phyloP scores from a whole-genome alignment of 2,797 vertebrate genomes.

The Oreortyx pictus region DNA sequence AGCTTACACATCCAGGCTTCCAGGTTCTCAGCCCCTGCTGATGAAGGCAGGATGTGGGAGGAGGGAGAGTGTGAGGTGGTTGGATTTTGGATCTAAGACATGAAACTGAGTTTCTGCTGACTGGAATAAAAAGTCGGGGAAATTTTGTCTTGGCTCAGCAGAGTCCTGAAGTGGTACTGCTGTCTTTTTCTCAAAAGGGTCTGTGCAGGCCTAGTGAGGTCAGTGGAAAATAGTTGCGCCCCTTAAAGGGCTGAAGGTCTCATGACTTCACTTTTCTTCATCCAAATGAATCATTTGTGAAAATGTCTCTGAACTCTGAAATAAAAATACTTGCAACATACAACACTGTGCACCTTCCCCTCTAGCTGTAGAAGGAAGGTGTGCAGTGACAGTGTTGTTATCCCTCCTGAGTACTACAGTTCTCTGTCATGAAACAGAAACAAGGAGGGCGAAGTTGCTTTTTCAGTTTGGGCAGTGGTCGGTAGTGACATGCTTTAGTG shows the following conservation, averaged over 20 bases:
- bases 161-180: neutral
- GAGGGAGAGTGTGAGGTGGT: neutral
- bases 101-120: neutral
- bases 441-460: neutral
- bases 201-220: neutral
- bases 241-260: neutral
- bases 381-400: neutral
- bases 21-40: neutral
- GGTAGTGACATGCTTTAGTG: fast-evolving
- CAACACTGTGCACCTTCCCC: neutral
- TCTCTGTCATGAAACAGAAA: fast-evolving
- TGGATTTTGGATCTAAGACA: fast-evolving
- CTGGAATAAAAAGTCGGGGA: neutral
- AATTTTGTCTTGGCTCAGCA: neutral
- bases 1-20: neutral
- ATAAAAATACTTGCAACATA: neutral
- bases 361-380: neutral
- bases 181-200: neutral
- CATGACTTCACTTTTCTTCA: neutral
- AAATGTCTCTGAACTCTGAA: neutral
- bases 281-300: neutral
- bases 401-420: neutral
- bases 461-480: neutral
- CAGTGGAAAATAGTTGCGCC: neutral
- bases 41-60: neutral